Conservation (phyloP, 1,140 invertebrate species). For the Samia ricini region DNA sequence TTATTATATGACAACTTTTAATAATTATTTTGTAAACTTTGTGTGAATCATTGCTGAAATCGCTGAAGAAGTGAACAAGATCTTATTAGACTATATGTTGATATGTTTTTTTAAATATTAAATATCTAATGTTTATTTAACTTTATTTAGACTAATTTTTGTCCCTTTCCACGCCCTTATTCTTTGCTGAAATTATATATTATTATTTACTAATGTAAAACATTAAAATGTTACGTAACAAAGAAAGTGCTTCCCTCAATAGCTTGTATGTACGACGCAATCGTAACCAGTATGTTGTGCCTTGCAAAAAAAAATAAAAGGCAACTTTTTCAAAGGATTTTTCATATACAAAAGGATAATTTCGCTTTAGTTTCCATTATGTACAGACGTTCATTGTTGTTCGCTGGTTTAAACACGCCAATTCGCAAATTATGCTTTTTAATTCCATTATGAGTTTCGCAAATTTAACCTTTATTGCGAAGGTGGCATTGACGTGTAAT, state of each 20-base stretch:
- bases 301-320: slow-evolving; percentile 33
- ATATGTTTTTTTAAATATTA: too few relatives aligned
- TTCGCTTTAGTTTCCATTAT: slow-evolving; percentile 42
- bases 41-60: too few relatives aligned
- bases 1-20: too few relatives aligned
- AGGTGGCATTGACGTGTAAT: not conserved
- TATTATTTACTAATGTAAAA: not conserved
- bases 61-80: too few relatives aligned
- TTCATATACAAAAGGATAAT: slow-evolving; percentile 57
- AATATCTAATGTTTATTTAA: too few relatives aligned
- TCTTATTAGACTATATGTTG: too few relatives aligned
- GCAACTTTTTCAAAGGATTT: slow-evolving; percentile 40
- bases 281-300: slow-evolving; percentile 20
- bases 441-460: slow-evolving; percentile 20
- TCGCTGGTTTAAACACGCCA: slow-evolving; percentile 28
- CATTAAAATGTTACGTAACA: slow-evolving; percentile 13
- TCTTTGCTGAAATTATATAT: too few relatives aligned
- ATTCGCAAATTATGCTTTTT: slow-evolving; percentile 41
- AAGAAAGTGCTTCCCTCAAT: slow-evolving; percentile 33
- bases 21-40: too few relatives aligned
- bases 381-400: slow-evolving; percentile 33
- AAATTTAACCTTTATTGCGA: slow-evolving; percentile 23
- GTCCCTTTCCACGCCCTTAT: too few relatives aligned
- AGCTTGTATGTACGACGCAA: slow-evolving; percentile 27
- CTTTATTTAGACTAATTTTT: too few relatives aligned